Evolutionary conservation across 2,113 vertebrate genomes (phyloP), one percentile per base, ranked within the genome.

Genomic region (Elaphurus davidianus): DNA sequence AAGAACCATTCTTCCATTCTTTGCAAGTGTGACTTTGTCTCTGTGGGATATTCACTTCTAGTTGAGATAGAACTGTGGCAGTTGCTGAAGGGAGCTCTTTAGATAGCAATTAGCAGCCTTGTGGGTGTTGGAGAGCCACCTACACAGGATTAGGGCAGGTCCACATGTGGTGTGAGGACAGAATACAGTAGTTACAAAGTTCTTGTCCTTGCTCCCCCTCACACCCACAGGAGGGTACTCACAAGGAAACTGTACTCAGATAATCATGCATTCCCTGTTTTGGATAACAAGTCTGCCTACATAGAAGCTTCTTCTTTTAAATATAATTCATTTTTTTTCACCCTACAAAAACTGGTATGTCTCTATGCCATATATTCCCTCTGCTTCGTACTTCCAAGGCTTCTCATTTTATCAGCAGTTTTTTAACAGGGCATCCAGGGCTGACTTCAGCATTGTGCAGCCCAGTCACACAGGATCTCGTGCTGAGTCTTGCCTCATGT

Each of bases 401-500:
- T 92, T 60, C 36, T 23, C 14, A 14, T 40, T 50, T 25, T 47
- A 81, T 89, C 15, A 16, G 57, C 23, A 84, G 60, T 33, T 47
- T 83, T 45, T 60, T 33, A 50, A 13, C 7, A 9, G 59, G 30
- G 6, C 64, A 60, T 78, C 2, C 16, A 40, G n/a, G 19, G 1
- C 3, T 21, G 28, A 21, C 13, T 64, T 55, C 71, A 30, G 21
- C 4, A 1, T 36, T 3, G 10, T 23, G 45, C 2, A 7, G 50
- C 3, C 13, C 28, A 43, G 4, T 60, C 15, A 23, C 57, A 71
- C 0, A 60, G 5, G 15, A 15, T 15, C 4, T 17, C 5, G 0
- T 27, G 50, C 30, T 87, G 27, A 79, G 19, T 43, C 64, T 40
- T 27, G 43, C 14, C 5, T 13, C 6, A 3, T 16, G 36, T 6